These are phyloP conservation scores for Plodia interpunctella DNA, from an alignment of 1,140 invertebrate genomes.

Conservation along the genomic window DNA sequence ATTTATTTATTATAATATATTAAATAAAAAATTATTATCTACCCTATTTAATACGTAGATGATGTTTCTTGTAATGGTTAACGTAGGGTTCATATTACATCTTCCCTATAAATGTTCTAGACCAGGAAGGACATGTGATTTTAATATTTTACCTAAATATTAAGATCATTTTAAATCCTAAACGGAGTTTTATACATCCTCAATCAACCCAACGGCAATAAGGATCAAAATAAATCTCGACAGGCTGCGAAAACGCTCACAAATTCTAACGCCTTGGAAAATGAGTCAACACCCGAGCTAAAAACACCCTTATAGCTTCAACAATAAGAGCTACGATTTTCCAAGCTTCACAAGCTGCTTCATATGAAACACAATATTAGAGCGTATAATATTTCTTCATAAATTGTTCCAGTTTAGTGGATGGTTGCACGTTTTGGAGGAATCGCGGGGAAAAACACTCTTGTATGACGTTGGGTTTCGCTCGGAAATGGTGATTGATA, in stretches of 20 bases:
- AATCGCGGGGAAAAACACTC: not conserved
- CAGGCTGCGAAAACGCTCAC: not conserved
- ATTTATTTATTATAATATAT: too few relatives aligned
- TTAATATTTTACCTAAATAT: not conserved
- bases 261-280: not conserved
- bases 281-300: not conserved
- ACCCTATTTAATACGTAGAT: too few relatives aligned
- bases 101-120: too few relatives aligned
- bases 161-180: not conserved
- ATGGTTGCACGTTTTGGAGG: not conserved
- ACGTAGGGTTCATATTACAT: too few relatives aligned
- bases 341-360: conserved; percentile 10
- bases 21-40: too few relatives aligned
- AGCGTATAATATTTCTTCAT: conserved; percentile 37
- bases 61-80: too few relatives aligned
- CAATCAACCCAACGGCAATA: conserved; percentile 14
- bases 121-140: too few relatives aligned
- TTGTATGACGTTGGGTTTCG: not conserved
- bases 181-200: not conserved
- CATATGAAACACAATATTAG: conserved; percentile 33
- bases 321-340: not conserved
- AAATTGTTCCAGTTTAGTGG: conserved; percentile 26
- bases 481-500: not conserved
- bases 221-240: conserved; percentile 15
- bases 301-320: conserved; percentile 8